phyloP scores from a whole-genome alignment of 2,888 invertebrate species.

The Pyrochroa serraticornis region DNA sequence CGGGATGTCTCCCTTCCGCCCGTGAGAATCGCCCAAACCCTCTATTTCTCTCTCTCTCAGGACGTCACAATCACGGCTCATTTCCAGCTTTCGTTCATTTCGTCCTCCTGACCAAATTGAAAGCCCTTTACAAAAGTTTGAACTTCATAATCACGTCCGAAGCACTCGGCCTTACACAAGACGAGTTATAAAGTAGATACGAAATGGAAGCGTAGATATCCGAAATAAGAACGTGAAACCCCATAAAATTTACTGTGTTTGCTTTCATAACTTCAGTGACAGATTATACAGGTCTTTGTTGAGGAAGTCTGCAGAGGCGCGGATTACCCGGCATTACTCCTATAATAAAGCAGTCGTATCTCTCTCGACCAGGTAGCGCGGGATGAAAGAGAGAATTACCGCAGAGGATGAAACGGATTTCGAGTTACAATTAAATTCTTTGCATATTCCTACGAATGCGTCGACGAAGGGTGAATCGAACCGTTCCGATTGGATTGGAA shows the following conservation, averaged over 20 bases:
- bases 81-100: conserved; percentile 48
- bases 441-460: neutral
- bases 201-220: neutral
- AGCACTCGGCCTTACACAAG: too few relatives aligned
- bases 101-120: conserved; percentile 35
- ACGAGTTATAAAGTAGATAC: too few relatives aligned
- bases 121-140: conserved; percentile 6
- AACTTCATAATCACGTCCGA: too few relatives aligned
- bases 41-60: conserved; percentile 39
- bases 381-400: conserved; percentile 17
- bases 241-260: conserved; percentile 2
- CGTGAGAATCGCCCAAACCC: conserved; percentile 41
- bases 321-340: conserved; percentile 4
- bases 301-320: neutral
- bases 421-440: conserved; percentile 21
- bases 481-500: too few relatives aligned
- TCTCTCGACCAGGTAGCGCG: conserved; percentile 6
- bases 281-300: conserved; percentile 6
- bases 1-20: conserved; percentile 51
- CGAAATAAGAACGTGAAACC: neutral
- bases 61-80: conserved; percentile 51
- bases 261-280: conserved; percentile 10
- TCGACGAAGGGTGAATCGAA: too few relatives aligned
- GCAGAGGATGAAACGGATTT: conserved; percentile 12
- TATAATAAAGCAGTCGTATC: conserved; percentile 12